Conservation (phyloP, 2,888 invertebrate species). For the Lycaena phlaeas region DNA sequence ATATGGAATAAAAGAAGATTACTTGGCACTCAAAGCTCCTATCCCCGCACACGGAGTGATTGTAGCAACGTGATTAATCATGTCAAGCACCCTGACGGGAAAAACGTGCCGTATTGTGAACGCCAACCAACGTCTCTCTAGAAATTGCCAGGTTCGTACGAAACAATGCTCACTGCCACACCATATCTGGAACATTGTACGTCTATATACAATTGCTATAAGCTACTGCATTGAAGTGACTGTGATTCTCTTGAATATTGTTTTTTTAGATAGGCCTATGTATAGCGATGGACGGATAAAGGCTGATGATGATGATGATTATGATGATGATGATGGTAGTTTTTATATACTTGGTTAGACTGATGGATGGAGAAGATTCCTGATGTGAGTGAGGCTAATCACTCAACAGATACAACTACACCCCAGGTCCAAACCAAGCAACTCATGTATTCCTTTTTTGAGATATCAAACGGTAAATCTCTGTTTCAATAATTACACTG, state of each 20-base stretch:
- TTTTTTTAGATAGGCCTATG: too few relatives aligned
- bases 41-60: constrained; percentile 32
- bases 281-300: too few relatives aligned
- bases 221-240: neutral
- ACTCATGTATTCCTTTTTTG: too few relatives aligned
- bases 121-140: constrained; percentile 47
- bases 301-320: too few relatives aligned
- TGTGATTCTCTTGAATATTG: neutral
- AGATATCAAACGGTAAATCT: too few relatives aligned
- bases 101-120: constrained; percentile 50
- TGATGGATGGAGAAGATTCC: too few relatives aligned
- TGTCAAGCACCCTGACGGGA: constrained; percentile 41
- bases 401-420: too few relatives aligned
- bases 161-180: constrained; percentile 38
- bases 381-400: too few relatives aligned
- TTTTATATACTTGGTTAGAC: too few relatives aligned
- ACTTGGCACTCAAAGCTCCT: constrained; percentile 34
- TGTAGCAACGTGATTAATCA: constrained; percentile 29
- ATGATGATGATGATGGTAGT: too few relatives aligned
- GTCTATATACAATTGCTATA: neutral
- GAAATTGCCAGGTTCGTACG: constrained; percentile 54
- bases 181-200: constrained; percentile 35
- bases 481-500: too few relatives aligned
- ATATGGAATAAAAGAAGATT: constrained; percentile 14
- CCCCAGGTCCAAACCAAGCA: too few relatives aligned